Percentiles rank a stretch among this genome's conserved stretches.
These are phyloP conservation scores for Sphaerophoria taeniata DNA, from an alignment of 2,888 invertebrate species.

Conservation along the genomic window DNA sequence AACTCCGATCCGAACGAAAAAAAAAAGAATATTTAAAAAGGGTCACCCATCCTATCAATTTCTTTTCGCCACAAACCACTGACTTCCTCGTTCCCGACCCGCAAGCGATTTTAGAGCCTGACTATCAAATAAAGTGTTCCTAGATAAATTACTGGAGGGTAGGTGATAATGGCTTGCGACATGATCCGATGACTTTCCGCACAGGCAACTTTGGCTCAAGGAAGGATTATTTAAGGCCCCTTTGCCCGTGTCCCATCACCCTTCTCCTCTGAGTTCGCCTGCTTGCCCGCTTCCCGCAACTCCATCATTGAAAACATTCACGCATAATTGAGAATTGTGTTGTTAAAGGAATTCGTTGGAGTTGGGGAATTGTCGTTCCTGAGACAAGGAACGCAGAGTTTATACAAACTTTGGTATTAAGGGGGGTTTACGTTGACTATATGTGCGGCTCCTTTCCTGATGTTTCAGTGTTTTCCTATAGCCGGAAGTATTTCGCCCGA, in stretches of 20 bases:
- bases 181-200: conserved; percentile 69
- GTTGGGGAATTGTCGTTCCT: conserved; percentile 25
- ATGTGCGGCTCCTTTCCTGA: too few species aligned
- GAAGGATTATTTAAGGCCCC: conserved; percentile 71
- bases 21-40: conserved; percentile 18
- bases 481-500: conserved; percentile 59
- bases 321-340: conserved; percentile 66
- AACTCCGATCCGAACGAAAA: conserved; percentile 9
- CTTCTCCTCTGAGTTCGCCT: too few species aligned
- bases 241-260: too few species aligned
- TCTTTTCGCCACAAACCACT: conserved; percentile 56
- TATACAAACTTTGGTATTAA: not conserved
- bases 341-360: conserved; percentile 9
- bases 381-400: conserved; percentile 13
- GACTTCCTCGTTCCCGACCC: too few species aligned
- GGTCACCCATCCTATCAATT: conserved; percentile 46
- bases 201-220: conserved; percentile 46
- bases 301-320: conserved; percentile 60
- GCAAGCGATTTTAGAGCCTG: too few species aligned
- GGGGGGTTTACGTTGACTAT: conserved; percentile 15
- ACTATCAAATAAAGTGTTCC: conserved; percentile 53
- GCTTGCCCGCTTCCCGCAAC: not conserved
- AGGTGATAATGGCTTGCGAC: conserved; percentile 72
- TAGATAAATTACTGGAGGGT: conserved; percentile 72
- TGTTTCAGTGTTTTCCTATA: conserved; percentile 38